Conservation (phyloP, 2,888 invertebrate genomes). For the Watsonalla binaria region DNA sequence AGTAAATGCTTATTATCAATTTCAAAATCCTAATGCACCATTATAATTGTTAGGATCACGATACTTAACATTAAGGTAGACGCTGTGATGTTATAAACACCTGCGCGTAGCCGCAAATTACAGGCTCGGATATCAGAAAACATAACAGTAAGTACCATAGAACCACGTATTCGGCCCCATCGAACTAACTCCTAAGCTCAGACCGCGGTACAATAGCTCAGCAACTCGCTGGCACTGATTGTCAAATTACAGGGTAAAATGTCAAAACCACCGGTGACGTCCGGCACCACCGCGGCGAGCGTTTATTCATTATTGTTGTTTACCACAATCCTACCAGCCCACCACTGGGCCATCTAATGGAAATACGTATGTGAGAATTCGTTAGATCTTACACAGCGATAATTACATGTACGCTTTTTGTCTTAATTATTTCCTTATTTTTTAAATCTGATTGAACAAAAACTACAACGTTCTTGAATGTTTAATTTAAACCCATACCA, state of each 20-base stretch:
- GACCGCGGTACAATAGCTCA: slow-evolving; percentile 46
- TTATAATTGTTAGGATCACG: slow-evolving; percentile 29
- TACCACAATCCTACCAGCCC: slow-evolving; percentile 28
- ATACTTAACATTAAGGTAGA: slow-evolving; percentile 37
- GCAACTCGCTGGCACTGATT: slow-evolving; percentile 50
- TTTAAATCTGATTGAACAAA: neutral
- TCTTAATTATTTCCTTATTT: slow-evolving; percentile 4
- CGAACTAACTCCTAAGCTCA: slow-evolving; percentile 39
- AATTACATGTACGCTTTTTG: slow-evolving; percentile 11
- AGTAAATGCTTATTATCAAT: too few species aligned
- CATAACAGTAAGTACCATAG: too few species aligned
- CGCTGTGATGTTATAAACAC: slow-evolving; percentile 54
- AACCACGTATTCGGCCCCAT: slow-evolving; percentile 51
- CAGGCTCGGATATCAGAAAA: slow-evolving; percentile 30
- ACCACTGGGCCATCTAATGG: slow-evolving; percentile 22
- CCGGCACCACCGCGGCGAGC: slow-evolving; percentile 28
- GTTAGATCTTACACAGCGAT: slow-evolving; percentile 22
- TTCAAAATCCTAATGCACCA: slow-evolving; percentile 22
- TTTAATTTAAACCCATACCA: neutral
- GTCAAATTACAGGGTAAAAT: slow-evolving; percentile 73
- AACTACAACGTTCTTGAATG: neutral
- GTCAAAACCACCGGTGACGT: slow-evolving; percentile 56
- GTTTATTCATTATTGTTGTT: slow-evolving; percentile 46
- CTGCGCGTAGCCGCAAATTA: slow-evolving; percentile 70
- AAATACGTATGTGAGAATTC: slow-evolving; percentile 22